These are phyloP conservation scores for Melinaea menophilus DNA, from an alignment of 2,888 invertebrate genomes.

Conservation along the genomic window DNA sequence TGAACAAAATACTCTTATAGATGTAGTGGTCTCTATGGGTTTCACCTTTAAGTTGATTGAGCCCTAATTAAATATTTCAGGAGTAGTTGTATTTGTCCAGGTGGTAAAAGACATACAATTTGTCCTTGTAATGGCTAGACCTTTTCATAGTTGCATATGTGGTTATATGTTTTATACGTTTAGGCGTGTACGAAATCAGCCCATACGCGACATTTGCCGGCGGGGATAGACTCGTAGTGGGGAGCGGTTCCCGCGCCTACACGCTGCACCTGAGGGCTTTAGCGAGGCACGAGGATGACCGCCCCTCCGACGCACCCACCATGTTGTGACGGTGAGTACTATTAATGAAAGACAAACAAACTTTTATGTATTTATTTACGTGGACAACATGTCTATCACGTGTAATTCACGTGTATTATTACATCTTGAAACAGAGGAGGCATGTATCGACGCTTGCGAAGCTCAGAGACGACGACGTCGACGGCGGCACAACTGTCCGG, in stretches of 20 bases:
- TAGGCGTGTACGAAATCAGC: constrained; percentile 83
- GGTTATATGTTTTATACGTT: no score
- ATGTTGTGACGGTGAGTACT: constrained; percentile 58
- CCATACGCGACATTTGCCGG: constrained; percentile 83
- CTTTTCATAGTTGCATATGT: no score
- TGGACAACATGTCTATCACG: no score
- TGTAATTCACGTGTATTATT: no score
- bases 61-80: no score
- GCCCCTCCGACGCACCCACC: constrained; percentile 59
- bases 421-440: constrained; percentile 53
- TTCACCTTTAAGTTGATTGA: no score
- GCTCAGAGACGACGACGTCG: constrained; percentile 66
- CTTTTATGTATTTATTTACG: no score
- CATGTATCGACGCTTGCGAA: constrained; percentile 69
- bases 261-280: constrained; percentile 68
- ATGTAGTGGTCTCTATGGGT: no score
- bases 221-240: constrained; percentile 44
- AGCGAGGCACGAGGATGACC: constrained; percentile 70
- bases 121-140: no score
- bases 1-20: no score
- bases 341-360: not conserved
- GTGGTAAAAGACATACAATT: no score
- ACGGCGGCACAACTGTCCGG: constrained; percentile 69
- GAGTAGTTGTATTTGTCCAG: no score
- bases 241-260: constrained; percentile 63